These are phyloP conservation scores for Erythrolamprus reginae DNA, from an alignment of 2,113 vertebrate species.

Conservation along the genomic window DNA sequence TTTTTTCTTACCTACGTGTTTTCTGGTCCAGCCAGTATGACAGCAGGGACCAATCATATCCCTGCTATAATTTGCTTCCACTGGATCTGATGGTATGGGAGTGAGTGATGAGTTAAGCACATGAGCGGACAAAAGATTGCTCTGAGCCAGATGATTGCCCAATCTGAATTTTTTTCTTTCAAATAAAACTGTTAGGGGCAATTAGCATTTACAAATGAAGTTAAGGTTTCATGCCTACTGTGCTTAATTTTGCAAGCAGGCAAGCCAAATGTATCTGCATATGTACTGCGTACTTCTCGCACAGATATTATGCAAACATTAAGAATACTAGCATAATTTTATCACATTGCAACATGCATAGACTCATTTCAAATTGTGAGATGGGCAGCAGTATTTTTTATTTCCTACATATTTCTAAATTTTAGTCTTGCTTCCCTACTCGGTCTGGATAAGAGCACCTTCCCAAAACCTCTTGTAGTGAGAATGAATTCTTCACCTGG, in stretches of 20 bases:
- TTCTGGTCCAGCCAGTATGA: background rate
- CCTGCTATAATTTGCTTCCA: background rate
- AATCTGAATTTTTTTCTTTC: background rate
- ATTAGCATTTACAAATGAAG: background rate
- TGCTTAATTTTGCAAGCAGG: background rate
- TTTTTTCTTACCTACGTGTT: background rate
- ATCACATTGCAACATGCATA: background rate
- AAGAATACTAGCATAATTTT: background rate
- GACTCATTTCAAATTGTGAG: background rate
- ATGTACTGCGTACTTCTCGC: background rate
- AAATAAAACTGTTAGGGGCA: background rate
- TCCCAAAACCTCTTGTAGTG: background rate
- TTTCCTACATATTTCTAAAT: background rate
- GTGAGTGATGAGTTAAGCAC: background rate
- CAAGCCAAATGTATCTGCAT: background rate
- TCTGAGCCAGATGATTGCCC: background rate
- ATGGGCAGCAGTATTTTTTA: background rate
- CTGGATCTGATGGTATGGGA: background rate
- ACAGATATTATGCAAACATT: background rate
- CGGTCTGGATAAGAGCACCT: background rate
- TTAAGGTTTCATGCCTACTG: background rate
- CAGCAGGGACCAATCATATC: background rate
- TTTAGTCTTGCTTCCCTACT: background rate
- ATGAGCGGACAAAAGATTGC: background rate
- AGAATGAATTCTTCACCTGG: background rate